Evolutionary conservation across 2,797 vertebrate species (phyloP).

Genomic region (Pachyuromys duprasi): DNA sequence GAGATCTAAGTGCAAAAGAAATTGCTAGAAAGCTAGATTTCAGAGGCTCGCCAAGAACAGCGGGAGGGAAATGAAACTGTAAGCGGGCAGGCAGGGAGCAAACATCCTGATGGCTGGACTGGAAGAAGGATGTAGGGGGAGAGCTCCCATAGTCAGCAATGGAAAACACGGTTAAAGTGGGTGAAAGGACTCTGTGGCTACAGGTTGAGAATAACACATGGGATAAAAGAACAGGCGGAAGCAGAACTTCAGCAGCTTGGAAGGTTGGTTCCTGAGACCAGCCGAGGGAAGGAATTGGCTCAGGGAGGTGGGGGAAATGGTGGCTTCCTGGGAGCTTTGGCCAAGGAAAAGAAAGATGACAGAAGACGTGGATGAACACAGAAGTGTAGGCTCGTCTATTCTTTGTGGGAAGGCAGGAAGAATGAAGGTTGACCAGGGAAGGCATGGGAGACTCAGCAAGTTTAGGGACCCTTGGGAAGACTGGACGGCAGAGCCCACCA

Average conservation of each 20-base stretch:
- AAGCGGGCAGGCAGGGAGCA: background rate
- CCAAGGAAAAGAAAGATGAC: background rate
- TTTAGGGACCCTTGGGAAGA: background rate
- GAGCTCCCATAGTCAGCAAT: background rate
- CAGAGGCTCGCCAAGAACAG: background rate
- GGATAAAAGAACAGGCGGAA: background rate
- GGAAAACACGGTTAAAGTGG: background rate
- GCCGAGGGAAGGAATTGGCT: fast-evolving
- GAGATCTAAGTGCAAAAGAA: background rate
- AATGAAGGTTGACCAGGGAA: background rate
- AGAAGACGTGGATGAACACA: background rate
- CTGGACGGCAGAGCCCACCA: background rate
- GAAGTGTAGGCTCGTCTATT: background rate
- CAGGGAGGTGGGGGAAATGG: background rate
- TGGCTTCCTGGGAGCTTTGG: background rate
- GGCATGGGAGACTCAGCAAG: background rate
- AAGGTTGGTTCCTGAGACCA: background rate
- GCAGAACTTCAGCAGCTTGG: fast-evolving
- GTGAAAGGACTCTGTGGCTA: background rate
- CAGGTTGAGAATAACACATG: too few species aligned
- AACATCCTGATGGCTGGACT: too few species aligned
- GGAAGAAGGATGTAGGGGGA: background rate
- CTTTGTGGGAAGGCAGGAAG: background rate
- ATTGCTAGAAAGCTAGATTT: background rate
- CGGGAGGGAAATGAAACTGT: background rate